Evolutionary conservation across 2,113 vertebrate genomes (phyloP).

Genomic region (Mobula hypostoma): DNA sequence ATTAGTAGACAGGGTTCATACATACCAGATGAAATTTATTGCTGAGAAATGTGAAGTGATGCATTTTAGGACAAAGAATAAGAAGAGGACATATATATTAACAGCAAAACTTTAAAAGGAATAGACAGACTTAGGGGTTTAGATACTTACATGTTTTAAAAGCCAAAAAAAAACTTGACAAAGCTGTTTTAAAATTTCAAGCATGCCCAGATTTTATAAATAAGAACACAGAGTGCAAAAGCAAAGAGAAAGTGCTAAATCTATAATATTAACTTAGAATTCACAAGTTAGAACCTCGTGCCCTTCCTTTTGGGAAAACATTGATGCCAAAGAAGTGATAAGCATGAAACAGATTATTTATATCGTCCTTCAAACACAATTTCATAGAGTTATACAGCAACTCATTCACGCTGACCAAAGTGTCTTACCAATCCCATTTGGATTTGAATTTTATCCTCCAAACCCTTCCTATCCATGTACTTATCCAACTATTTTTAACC

Average conservation of each 20-base stretch:
- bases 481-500: too few relatives aligned
- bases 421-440: too few relatives aligned
- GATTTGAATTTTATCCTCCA: too few relatives aligned
- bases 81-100: background rate
- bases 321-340: background rate
- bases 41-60: background rate
- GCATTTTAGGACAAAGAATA: background rate
- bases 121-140: background rate
- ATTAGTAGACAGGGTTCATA: background rate
- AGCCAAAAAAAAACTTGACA: background rate
- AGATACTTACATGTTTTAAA: background rate
- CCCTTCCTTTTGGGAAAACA: background rate
- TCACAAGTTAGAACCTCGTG: background rate
- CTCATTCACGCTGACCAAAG: too few relatives aligned
- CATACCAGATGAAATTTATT: constrained; percentile 1
- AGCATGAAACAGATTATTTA: too few relatives aligned
- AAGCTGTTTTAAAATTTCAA: background rate
- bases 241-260: background rate
- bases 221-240: background rate
- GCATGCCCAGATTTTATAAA: background rate
- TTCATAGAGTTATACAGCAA: too few relatives aligned
- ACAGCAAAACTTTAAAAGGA: background rate
- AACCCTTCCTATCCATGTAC: too few relatives aligned
- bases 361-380: too few relatives aligned
- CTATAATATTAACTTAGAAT: background rate